A percentile compares a stretch with the other conserved stretches of the same genome.
Evolutionary conservation across 1,140 invertebrate genomes (phyloP).

Genomic region (Nephotettix cincticeps): DNA sequence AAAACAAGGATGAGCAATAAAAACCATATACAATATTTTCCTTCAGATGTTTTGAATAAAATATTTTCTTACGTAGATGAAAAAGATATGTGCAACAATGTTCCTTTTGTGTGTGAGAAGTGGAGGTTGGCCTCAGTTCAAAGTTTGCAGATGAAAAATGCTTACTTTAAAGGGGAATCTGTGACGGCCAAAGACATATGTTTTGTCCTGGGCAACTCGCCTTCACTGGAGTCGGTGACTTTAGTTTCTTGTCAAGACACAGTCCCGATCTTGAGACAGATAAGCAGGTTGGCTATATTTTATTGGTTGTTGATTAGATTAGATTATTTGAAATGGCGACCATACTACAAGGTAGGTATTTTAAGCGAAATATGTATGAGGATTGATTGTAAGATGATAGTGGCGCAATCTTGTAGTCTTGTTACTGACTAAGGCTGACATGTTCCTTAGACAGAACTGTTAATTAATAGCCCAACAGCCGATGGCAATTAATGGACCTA

Average conservation of each 20-base stretch:
- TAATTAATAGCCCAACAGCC: too few species aligned
- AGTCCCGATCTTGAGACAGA: not conserved
- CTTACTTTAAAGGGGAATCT: not conserved
- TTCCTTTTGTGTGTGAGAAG: not conserved
- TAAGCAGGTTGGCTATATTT: not conserved
- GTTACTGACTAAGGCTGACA: too few species aligned
- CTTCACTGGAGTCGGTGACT: not conserved
- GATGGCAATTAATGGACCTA: too few species aligned
- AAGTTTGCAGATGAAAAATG: not conserved
- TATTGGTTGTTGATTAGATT: too few species aligned
- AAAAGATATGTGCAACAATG: slow-evolving; percentile 1
- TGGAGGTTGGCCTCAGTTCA: not conserved
- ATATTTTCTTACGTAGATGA: slow-evolving; percentile 4
- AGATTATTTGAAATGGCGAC: too few species aligned
- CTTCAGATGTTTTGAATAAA: not conserved
- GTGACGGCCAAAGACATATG: not conserved
- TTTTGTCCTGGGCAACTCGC: not conserved
- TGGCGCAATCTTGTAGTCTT: too few species aligned
- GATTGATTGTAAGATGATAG: too few species aligned
- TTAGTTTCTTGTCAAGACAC: not conserved
- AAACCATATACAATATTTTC: not conserved
- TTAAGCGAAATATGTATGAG: too few species aligned
- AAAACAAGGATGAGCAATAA: too few species aligned
- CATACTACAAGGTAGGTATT: too few species aligned
- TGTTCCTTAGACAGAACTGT: too few species aligned